Evolutionary conservation across 2,888 invertebrate species (phyloP), one percentile per base, ranked within the genome.

Genomic region (Marasmarcha lunaedactyla): DNA sequence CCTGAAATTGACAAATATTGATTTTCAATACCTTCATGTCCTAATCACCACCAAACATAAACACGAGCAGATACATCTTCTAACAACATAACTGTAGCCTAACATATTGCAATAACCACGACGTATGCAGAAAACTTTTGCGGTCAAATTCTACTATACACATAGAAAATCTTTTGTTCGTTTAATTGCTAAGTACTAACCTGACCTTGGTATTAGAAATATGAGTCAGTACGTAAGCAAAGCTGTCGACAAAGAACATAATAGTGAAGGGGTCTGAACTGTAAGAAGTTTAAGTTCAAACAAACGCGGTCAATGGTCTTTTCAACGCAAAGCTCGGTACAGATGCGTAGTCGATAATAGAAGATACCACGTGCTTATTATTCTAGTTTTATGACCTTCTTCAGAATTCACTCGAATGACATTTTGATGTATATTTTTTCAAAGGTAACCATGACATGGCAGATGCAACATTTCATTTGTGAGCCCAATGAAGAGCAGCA

Each of bases 381-480:
- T 20, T 5, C 20, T 20, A 7, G 20, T 20, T 20, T 20, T 20
- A 20, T 5, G 3, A 20, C 20, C 20, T 20, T 20, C 20, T 5
- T 20, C 20, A 20, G 20, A 20, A 20, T 20, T 20, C 20, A 20
- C 7, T 20, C 7, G 20, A 20, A 20, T 20, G 7, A 20, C 20
- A 20, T 20, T 20, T 3, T 7, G 20, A 20, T 7, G 3, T 7
- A 5, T 3, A 5, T 20, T 20, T 20, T 3, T 7, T 7, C 7
- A 20, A 20, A 20, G 20, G 7, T 20, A 20, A 5, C 7, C 7
- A 5, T 20, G 7, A 3, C 3, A 7, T 20, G 20, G 20, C 20
- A 20, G 20, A 20, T 20, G 20, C 20, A 20, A 7, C 20, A 20
- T 41, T 46, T 40, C 33, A 92, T 93, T 88, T 94, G 94, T 60